Evolutionary conservation across 2,113 vertebrate species (phyloP).

Genomic region (Oreotrochilus melanogaster): DNA sequence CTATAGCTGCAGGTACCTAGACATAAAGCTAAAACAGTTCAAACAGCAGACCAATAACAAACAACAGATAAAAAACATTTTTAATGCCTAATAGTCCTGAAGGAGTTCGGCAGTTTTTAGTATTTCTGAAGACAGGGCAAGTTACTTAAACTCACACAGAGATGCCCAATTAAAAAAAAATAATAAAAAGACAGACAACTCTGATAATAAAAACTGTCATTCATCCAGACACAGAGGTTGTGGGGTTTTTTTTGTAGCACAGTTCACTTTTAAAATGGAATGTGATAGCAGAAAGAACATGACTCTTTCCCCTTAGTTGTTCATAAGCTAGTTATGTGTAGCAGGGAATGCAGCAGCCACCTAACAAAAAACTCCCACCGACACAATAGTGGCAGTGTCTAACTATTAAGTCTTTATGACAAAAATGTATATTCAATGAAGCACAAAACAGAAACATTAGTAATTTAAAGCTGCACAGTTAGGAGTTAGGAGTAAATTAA

Average conservation of each 20-base stretch:
- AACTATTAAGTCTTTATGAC: not conserved
- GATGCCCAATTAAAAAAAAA: not conserved
- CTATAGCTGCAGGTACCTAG: not conserved
- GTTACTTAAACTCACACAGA: not conserved
- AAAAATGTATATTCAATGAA: not conserved
- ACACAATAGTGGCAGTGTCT: not conserved
- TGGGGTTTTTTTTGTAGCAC: not conserved
- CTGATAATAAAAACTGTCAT: not conserved
- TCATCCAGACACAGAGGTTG: not conserved
- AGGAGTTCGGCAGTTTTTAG: not conserved
- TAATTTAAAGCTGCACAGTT: not conserved
- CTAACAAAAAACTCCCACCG: not conserved
- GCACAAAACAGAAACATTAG: not conserved
- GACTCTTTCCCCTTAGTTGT: not conserved
- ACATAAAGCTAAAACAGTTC: not conserved
- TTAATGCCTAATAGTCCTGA: not conserved
- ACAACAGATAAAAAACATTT: not conserved
- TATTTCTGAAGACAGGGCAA: not conserved
- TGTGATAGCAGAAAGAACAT: not conserved
- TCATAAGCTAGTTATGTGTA: accelerated
- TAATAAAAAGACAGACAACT: not conserved
- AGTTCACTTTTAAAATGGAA: not conserved
- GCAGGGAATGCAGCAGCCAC: not conserved
- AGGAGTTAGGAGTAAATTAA: no score
- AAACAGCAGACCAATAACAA: not conserved